These are phyloP conservation scores for Platycnemis pennipes DNA, from an alignment of 2,888 invertebrate genomes.

Conservation along the genomic window DNA sequence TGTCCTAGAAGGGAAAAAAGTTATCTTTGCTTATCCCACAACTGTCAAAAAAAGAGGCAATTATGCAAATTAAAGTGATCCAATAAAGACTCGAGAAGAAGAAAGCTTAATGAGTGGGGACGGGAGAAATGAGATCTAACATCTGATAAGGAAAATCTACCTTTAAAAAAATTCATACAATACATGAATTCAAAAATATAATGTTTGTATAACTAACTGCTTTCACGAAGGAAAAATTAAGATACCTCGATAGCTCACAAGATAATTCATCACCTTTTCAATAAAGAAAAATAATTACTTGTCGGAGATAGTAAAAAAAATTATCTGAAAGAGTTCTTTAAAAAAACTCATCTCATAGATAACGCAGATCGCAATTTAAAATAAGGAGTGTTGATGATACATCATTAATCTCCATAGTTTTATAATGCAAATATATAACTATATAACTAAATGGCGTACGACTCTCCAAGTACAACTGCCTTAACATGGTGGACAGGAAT, in stretches of 20 bases:
- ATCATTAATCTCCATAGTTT: no score
- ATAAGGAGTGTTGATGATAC: no score
- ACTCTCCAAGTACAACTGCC: no score
- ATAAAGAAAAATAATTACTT: background rate
- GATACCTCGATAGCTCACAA: no score
- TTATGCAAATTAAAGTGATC: slow-evolving; percentile 11
- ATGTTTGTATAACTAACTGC: no score
- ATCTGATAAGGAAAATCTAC: background rate
- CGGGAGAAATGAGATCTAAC: background rate
- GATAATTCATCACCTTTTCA: background rate
- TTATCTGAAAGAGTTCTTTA: no score
- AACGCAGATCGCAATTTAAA: no score
- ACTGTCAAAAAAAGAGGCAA: background rate
- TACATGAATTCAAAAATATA: background rate
- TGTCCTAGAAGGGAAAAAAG: background rate
- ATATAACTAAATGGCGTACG: no score
- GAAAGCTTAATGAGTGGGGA: background rate
- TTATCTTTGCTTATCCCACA: background rate
- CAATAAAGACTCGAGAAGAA: background rate
- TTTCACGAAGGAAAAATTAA: background rate
- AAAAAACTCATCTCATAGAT: no score
- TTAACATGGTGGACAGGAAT: no score
- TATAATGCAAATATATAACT: no score
- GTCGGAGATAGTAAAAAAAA: no score
- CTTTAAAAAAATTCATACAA: background rate